phyloP scores from a whole-genome alignment of 2,888 invertebrate genomes.

The Orthosia gothica region DNA sequence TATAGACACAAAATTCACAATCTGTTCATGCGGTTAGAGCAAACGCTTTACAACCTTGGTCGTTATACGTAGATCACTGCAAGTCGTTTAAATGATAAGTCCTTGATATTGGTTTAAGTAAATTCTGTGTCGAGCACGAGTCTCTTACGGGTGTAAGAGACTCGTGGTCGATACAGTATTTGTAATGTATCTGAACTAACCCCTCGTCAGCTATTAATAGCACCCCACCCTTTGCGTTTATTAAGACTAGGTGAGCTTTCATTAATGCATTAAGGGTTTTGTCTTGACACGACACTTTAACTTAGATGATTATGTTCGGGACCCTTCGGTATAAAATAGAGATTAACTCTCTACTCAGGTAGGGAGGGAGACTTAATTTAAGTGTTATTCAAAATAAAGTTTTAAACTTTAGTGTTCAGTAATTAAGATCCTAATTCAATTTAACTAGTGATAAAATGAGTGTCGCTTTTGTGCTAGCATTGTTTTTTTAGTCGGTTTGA shows the following conservation, averaged over 20 bases:
- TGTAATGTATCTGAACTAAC: background rate
- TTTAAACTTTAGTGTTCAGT: slow-evolving; percentile 27
- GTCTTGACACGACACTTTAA: slow-evolving; percentile 68
- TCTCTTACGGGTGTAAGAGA: too few species aligned
- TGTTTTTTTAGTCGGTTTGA: slow-evolving; percentile 21
- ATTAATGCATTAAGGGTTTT: slow-evolving; percentile 70
- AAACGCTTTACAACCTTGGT: too few species aligned
- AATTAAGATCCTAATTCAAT: slow-evolving; percentile 36
- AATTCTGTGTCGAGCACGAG: background rate
- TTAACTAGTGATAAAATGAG: slow-evolving; percentile 7
- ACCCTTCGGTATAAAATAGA: slow-evolving; percentile 62
- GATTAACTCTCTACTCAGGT: slow-evolving; percentile 56
- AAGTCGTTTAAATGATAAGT: too few species aligned
- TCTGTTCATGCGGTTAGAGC: too few species aligned
- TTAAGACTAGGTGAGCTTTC: slow-evolving; percentile 66
- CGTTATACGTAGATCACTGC: too few species aligned
- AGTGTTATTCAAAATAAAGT: slow-evolving; percentile 56
- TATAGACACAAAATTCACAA: too few species aligned
- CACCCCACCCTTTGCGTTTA: slow-evolving; percentile 54
- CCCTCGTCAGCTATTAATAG: slow-evolving; percentile 15
- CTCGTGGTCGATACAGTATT: too few species aligned
- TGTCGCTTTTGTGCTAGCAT: background rate
- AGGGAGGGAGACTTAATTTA: slow-evolving; percentile 60
- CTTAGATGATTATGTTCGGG: slow-evolving; percentile 64
- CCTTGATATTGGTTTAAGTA: background rate